Base-by-base conservation (phyloP, 2,888 invertebrate genomes). In the Acleris cristana region DNA sequence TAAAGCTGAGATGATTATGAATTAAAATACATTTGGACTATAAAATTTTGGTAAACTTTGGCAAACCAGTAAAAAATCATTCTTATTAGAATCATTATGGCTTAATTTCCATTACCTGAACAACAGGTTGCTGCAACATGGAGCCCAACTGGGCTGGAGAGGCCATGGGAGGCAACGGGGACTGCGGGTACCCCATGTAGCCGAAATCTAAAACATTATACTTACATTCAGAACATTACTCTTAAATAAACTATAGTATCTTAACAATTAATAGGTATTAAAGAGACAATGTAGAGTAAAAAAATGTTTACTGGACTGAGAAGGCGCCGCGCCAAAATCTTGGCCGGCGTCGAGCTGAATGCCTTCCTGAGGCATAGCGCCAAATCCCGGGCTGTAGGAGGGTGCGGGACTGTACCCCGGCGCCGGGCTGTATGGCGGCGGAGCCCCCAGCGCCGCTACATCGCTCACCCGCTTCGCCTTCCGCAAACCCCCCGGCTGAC, bases 401-500 rank as follows among this genome's bases (percentile, higher is more conserved):
- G 66, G 61, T 45, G 66, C 45, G 16, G 86, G 78, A 40, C 74
- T 79, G 64, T 79, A 89, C 2, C 79, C 79, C 10, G 85, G 79
- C 3, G 75, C 75, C 0, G 88, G 85, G 65, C 72, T 82, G 70
- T 79, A 91, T 8, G 93, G 90, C 1, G 90, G 84, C 14, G 94
- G 92, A 5, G 83, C 92, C n/a, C 95, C 96, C 94, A 96, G 94
- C 0, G 95, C 94, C 65, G 94, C 94, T 10, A 95, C 94, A 89
- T 96, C 96, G 77, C 95, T 95, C 16, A 96, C 95, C 57, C 95
- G 90, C 83, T 96, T 95, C 2, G 94, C 89, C 86, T 95, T 95
- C 58, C 94, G 90, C 54, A 89, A 85, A 34, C 90, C 92, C 8
- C 90, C 87, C 8, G 82, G 71, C 54, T 82, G 86, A 30, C 83